Percentiles rank a stretch among this genome's conserved stretches.
phyloP scores from a whole-genome alignment of 2,888 invertebrate genomes.

The Cremastinae sp. region DNA sequence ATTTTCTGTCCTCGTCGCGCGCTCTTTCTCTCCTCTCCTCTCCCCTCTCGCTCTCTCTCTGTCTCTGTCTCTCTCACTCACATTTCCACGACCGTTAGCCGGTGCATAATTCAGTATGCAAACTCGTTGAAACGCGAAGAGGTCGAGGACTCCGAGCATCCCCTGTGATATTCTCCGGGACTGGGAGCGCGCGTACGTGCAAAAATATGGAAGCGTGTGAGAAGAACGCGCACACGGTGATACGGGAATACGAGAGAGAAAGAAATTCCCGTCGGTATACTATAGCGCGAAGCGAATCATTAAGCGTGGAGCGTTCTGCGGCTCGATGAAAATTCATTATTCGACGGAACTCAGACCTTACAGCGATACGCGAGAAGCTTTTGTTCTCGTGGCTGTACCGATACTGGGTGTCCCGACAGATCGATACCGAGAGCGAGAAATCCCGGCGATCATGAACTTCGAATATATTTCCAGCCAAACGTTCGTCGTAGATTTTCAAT shows the following conservation, averaged over 20 bases:
- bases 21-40: neutral
- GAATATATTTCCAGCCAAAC: no score
- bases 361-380: neutral
- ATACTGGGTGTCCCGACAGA: no score
- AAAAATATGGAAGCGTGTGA: neutral
- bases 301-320: conserved; percentile 30
- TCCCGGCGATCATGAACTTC: neutral
- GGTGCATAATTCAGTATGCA: conserved; percentile 41
- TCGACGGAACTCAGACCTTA: conserved; percentile 11
- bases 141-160: conserved; percentile 41
- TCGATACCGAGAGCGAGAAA: no score
- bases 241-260: neutral
- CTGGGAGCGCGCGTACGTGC: neutral
- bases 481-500: no score
- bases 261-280: conserved; percentile 35
- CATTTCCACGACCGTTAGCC: conserved; percentile 16
- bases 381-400: conserved; percentile 2
- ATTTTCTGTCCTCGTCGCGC: neutral
- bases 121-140: conserved; percentile 51
- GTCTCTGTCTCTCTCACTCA: conserved; percentile 7
- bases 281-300: conserved; percentile 49
- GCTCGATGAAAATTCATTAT: conserved; percentile 55
- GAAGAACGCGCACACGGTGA: neutral
- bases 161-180: conserved; percentile 26
- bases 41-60: neutral